phyloP scores from a whole-genome alignment of 2,113 vertebrate genomes.

The Numida meleagris region DNA sequence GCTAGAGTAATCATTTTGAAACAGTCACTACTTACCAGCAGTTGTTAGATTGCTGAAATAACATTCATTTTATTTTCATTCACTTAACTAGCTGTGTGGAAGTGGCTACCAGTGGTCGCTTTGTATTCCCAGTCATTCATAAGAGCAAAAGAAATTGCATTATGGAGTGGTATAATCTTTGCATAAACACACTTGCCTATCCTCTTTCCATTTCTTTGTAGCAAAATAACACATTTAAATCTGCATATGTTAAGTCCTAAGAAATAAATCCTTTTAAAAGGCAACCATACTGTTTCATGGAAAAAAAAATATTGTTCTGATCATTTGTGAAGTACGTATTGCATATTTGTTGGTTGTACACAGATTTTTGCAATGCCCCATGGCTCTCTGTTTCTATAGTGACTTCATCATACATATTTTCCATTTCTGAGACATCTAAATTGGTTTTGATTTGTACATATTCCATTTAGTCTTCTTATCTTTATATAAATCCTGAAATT shows the following conservation, averaged over 20 bases:
- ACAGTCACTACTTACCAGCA: not conserved
- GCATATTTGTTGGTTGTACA: conserved; percentile 61
- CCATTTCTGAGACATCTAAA: conserved; percentile 80
- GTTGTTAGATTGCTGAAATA: not conserved
- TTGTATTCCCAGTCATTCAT: not conserved
- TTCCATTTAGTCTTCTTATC: conserved; percentile 83
- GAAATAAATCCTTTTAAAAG: conserved; percentile 55
- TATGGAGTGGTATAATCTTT: not conserved
- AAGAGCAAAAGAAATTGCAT: not conserved
- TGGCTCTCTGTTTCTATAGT: conserved; percentile 68
- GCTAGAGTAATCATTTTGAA: conserved; percentile 51
- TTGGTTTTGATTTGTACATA: conserved; percentile 85
- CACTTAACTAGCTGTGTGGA: not conserved
- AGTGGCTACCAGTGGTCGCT: not conserved
- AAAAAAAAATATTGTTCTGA: not conserved
- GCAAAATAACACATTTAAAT: conserved; percentile 49
- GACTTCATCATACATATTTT: conserved; percentile 56
- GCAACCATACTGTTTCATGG: conserved; percentile 39
- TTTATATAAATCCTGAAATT: conserved; percentile 92
- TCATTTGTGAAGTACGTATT: conserved; percentile 57
- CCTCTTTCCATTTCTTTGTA: conserved; percentile 13
- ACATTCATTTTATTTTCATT: not conserved
- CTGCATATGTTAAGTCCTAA: conserved; percentile 46
- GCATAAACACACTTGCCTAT: conserved; percentile 23
- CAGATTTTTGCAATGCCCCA: conserved; percentile 77